Evolutionary conservation across 2,888 invertebrate genomes (phyloP), one percentile per base, ranked within the genome.

Genomic region (Zhuqinia jingwanae): DNA sequence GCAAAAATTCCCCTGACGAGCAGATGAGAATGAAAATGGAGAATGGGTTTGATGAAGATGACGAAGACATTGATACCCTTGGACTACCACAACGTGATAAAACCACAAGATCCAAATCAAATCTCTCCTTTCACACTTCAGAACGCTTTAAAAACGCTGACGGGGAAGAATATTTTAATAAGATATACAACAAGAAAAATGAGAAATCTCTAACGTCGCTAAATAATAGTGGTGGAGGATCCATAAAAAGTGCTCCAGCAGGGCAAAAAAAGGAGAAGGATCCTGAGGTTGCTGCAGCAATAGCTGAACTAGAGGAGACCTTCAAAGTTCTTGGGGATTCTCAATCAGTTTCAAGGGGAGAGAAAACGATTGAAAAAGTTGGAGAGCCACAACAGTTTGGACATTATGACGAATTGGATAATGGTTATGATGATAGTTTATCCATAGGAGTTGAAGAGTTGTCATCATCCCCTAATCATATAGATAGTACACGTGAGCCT

Each of bases 241-340:
- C 73, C 2, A 65, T 80, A 20, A 85, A 85, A 75, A 86, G 86
- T 68, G 86, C 86, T 47, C 86, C 86, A 11, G 53, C 53, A 10
- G 76, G 45, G 25, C n/a, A 30, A n/a, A 80, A 86, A 60, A 80
- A 63, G 45, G 85, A 85, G 5, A 88, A 88, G 58, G 88, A 88
- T 58, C 73, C 87, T 0, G 88, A 88, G 53, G 85, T 88, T 13
- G 88, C 76, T 3, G 88, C 84, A 13, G 88, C 88, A 6, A 88
- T 88, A 47, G 88, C 87, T 3, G 88, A 88, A 17, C 65, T 88
- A 0, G 88, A 88, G 25, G 88, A 88, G 25, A 88, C 88, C 11
- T 88, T 88, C 45, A 86, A 86, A 53, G 81, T 76, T 2, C 76
- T 86, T 15, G 85, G 80, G 8, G 80, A 79, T 30, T 56, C 36